A percentile compares a stretch with the other conserved stretches of the same genome.
Conservation (phyloP, 2,113 vertebrate genomes). For the Protobothrops flavoviridis region DNA sequence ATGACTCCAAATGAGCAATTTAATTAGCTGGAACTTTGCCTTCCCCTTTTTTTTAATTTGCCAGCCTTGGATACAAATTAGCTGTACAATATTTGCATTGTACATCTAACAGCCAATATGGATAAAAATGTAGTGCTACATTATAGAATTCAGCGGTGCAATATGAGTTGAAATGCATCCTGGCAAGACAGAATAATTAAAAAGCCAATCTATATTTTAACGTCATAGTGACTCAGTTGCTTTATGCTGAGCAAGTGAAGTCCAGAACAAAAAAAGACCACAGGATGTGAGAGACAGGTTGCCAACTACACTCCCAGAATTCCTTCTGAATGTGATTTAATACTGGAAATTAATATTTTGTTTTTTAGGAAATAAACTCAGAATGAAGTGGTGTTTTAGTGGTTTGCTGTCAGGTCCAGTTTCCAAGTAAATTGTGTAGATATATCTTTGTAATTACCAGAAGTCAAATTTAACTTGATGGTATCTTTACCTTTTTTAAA, state of each 20-base stretch:
- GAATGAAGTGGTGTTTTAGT: not conserved
- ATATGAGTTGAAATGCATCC: not conserved
- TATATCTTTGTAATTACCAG: not conserved
- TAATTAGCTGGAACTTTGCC: conserved; percentile 16
- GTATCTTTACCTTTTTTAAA: not conserved
- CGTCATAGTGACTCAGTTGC: not conserved
- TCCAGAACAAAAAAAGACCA: not conserved
- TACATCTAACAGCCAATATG: conserved; percentile 1
- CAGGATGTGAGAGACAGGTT: not conserved
- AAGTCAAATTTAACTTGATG: not conserved
- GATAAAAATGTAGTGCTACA: not conserved
- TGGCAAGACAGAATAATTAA: not conserved
- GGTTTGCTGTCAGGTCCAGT: not conserved
- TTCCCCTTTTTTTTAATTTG: not conserved
- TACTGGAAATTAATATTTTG: not conserved
- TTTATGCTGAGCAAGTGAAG: not conserved
- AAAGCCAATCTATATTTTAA: not conserved
- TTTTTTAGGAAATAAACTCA: not conserved
- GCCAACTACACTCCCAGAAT: not conserved
- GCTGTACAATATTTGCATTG: conserved; percentile 13
- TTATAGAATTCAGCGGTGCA: not conserved
- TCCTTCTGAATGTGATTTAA: not conserved
- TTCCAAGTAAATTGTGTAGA: not conserved
- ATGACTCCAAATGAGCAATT: conserved; percentile 15
- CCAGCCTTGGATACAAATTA: not conserved